phyloP scores from a whole-genome alignment of 2,888 invertebrate species.

The Luperina testacea region DNA sequence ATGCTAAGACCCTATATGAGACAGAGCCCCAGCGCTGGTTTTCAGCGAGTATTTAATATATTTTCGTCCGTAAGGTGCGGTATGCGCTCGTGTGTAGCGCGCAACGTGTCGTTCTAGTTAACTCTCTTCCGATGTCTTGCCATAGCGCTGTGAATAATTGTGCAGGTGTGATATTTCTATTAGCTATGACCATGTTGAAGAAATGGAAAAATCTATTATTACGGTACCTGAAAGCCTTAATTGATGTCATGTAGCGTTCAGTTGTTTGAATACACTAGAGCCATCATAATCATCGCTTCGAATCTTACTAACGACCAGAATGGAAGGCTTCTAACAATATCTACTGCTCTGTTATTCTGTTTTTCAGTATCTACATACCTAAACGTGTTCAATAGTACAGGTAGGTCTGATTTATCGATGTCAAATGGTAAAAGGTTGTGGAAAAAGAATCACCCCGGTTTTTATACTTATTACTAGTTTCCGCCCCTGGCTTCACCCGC shows the following conservation, averaged over 20 bases:
- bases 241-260: slow-evolving; percentile 13
- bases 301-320: slow-evolving; percentile 37
- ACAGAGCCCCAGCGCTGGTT: too few species aligned
- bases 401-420: slow-evolving; percentile 23
- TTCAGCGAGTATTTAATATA: neutral
- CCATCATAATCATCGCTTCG: slow-evolving; percentile 21
- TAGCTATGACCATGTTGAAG: slow-evolving; percentile 32
- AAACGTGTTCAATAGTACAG: neutral
- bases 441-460: neutral
- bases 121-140: slow-evolving; percentile 72
- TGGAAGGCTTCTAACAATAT: slow-evolving; percentile 9
- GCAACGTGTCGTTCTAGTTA: slow-evolving; percentile 72
- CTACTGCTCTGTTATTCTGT: neutral
- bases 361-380: neutral
- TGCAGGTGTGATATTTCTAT: slow-evolving; percentile 57
- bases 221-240: slow-evolving; percentile 20
- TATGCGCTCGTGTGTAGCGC: slow-evolving; percentile 61
- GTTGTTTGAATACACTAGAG: slow-evolving; percentile 6
- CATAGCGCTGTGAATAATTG: slow-evolving; percentile 59
- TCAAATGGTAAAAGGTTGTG: slow-evolving; percentile 3
- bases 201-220: slow-evolving; percentile 35
- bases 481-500: too few species aligned
- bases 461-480: neutral
- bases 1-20: too few species aligned
- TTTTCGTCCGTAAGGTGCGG: neutral